These are phyloP conservation scores for Sympetrum striolatum DNA, from an alignment of 2,888 invertebrate species.

Conservation along the genomic window DNA sequence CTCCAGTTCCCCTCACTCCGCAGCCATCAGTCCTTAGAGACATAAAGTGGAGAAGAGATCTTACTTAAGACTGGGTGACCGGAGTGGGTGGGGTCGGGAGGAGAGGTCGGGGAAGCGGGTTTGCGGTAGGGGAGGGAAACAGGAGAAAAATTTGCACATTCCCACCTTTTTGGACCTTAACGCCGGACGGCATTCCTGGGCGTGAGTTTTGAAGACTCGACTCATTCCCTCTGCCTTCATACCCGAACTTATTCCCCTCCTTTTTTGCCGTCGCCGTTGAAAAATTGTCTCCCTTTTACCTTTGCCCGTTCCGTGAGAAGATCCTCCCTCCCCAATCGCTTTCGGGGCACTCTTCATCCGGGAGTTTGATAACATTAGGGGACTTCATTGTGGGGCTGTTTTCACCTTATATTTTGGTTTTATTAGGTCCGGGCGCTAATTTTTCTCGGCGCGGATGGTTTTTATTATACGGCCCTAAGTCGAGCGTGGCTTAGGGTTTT, in stretches of 20 bases:
- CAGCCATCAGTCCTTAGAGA: background rate
- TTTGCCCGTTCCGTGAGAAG: background rate
- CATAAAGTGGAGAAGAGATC: background rate
- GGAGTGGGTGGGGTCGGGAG: background rate
- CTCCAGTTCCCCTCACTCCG: background rate
- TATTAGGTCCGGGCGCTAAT: background rate
- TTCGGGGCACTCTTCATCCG: background rate
- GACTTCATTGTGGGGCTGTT: background rate
- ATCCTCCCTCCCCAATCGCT: background rate
- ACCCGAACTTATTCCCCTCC: background rate
- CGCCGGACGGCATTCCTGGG: background rate
- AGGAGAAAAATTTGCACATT: constrained; percentile 1
- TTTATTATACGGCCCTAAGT: background rate
- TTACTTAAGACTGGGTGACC: background rate
- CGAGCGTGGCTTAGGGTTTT: background rate
- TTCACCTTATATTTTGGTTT: background rate
- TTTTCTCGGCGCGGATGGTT: background rate
- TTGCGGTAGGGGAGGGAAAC: background rate
- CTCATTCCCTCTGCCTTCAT: background rate
- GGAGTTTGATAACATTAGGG: background rate
- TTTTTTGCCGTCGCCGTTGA: background rate
- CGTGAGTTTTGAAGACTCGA: background rate
- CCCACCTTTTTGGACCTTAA: background rate
- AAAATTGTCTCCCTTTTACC: background rate
- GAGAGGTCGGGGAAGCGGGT: background rate